Evolutionary conservation across 2,888 invertebrate species (phyloP).

Genomic region (Brenthis ino): DNA sequence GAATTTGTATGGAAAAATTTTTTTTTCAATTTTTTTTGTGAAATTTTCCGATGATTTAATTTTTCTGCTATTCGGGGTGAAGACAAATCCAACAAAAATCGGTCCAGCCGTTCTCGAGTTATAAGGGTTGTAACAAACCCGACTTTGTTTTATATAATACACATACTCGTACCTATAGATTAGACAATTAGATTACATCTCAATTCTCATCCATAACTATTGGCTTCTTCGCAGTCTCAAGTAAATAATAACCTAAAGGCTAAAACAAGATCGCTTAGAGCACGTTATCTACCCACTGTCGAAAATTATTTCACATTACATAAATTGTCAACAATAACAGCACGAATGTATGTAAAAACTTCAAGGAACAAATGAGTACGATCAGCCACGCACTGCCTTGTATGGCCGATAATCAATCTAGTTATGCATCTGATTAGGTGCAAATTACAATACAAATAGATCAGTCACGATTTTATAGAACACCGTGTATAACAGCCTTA

Average conservation of each 20-base stretch:
- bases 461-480: slow-evolving; percentile 65
- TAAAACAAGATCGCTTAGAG: not conserved
- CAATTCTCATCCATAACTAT: no score
- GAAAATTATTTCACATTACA: slow-evolving; percentile 34
- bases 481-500: slow-evolving; percentile 20
- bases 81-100: no score
- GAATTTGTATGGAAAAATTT: no score
- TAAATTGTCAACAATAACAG: slow-evolving; percentile 51
- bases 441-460: slow-evolving; percentile 80
- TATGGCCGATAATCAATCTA: slow-evolving; percentile 76
- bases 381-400: slow-evolving; percentile 56
- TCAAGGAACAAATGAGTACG: slow-evolving; percentile 59
- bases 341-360: slow-evolving; percentile 55
- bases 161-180: no score
- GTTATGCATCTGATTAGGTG: slow-evolving; percentile 79
- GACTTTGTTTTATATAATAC: no score
- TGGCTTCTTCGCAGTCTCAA: not conserved
- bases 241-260: not conserved
- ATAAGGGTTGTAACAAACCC: no score
- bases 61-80: no score
- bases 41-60: no score
- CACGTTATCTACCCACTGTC: slow-evolving; percentile 8
- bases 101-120: no score
- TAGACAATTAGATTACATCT: no score
- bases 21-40: no score